phyloP scores from a whole-genome alignment of 2,113 vertebrate species.

The Campylorhamphus procurvoides region DNA sequence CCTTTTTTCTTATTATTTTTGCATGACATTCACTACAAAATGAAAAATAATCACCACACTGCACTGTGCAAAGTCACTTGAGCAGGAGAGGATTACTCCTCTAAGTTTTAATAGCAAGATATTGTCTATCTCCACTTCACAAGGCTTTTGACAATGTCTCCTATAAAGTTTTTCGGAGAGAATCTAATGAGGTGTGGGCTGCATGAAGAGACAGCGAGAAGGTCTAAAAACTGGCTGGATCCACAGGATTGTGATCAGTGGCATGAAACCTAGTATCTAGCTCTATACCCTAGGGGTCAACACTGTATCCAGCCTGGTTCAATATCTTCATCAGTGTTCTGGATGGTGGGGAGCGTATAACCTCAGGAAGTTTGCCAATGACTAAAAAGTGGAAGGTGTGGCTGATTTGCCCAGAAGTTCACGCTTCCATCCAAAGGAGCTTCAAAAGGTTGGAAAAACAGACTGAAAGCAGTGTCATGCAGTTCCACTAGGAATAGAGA shows the following conservation, averaged over 20 bases:
- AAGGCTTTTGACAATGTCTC: neutral
- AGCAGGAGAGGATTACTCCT: neutral
- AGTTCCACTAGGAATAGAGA: neutral
- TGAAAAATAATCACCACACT: neutral
- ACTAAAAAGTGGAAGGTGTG: neutral
- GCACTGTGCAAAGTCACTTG: neutral
- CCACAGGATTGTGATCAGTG: neutral
- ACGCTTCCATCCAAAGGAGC: neutral
- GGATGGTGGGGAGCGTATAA: rapidly evolving
- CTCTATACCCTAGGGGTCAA: neutral
- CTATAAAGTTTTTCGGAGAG: neutral
- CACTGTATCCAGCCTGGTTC: neutral
- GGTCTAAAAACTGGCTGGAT: neutral
- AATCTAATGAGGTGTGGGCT: neutral
- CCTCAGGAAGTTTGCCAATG: neutral
- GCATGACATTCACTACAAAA: neutral
- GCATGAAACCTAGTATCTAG: neutral
- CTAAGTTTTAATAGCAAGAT: neutral
- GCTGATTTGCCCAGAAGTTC: neutral
- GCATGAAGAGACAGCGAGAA: neutral
- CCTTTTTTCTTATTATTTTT: neutral
- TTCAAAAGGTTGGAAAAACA: neutral
- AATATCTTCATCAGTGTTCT: neutral
- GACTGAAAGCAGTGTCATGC: neutral
- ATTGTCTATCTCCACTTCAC: neutral